Evolutionary conservation across 2,797 vertebrate genomes (phyloP), one percentile per base, ranked within the genome.

Genomic region (Mionectes olivaceus): DNA sequence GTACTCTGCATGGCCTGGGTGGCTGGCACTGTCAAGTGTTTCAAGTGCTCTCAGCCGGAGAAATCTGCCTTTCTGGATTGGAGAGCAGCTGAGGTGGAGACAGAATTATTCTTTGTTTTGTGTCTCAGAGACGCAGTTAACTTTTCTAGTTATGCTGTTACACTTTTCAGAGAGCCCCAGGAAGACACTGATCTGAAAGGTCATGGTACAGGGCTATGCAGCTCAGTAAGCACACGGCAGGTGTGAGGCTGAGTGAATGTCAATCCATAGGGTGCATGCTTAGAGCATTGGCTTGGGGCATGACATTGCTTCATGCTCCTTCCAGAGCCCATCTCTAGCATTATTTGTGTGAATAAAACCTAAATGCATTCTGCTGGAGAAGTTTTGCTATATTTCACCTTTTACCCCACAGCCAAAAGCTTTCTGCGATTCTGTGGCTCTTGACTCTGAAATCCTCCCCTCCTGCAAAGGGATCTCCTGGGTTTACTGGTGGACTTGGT

Each of bases 1-100:
- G 78, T 27, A 5, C 75, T 39, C 59, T 83, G 79, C 64, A 16
- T 1, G 2, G 64, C 15, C 3, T 5, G 53, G 64, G 80, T 4
- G 28, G 50, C 76, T 75, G 84, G 83, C 76, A 28, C 91, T 94
- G 90, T 88, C 93, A 94, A 37, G 76, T 17, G 83, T 41, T 78
- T 88, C 93, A 93, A 37, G 74, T 24, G 83, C 47, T 76, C 27
- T 96, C 94, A 95, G 84, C 47, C 0, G 0, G 35, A 89, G 79
- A 50, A 93, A 82, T 64, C 63, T 59, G 50, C 69, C 41, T 81
- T 65, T 83, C 56, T 53, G 52, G 41, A 78, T 56, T 73, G 82
- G 80, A 75, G 93, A 90, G 83, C 44, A 86, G 73, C 52, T 15
- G 41, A 63, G 73, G 33, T 13, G 12, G 70, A 52, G 77, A 13